Evolutionary conservation across 2,797 vertebrate genomes (phyloP), one percentile per base, ranked within the genome.

Genomic region (Myioborus miniatus): DNA sequence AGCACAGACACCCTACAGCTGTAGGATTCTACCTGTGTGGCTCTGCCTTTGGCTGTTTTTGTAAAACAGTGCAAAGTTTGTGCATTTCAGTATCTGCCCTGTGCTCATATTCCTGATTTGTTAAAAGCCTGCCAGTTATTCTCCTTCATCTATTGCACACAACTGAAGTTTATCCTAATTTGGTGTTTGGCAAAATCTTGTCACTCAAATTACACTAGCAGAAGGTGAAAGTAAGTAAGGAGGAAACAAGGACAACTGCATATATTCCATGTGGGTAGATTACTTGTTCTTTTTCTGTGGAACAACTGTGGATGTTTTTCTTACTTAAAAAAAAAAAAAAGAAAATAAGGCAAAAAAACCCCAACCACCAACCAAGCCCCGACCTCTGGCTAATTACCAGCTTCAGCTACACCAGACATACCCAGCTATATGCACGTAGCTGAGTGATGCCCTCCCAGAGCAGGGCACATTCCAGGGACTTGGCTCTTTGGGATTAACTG

Each of bases 401-500:
- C 53, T 58, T 80, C 87, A 89, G 65, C 69, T 78, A n/a, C 56
- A 65, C 49, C 77, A 88, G 81, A 85, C 87, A 81, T 90, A 84
- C 39, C 83, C 82, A 93, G 71, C 96, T 82, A 53, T 34, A 49
- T 19, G 70, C 80, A 69, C 2, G 2, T 70, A 64, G 62, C 71
- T 68, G 90, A 80, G 52, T 29, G 64, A 88, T 94, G 60, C 62
- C 53, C 53, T 32, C 30, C 11, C 62, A 43, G 36, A 90, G 84
- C 92, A 68, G 58, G 67, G 82, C 83, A 94, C 87, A 79, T 93
- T 93, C 90, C 91, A 90, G 37, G 37, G 56, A 52, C 72, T 95
- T 91, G 75, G 58, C 63, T 93, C 56, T 92, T 96, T 93, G 89
- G 92, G 94, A 96, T 97, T 97, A 97, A 95, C 90, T 94, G 95